Conservation (phyloP, 1,140 invertebrate genomes). For the Batillaria attramentaria region DNA sequence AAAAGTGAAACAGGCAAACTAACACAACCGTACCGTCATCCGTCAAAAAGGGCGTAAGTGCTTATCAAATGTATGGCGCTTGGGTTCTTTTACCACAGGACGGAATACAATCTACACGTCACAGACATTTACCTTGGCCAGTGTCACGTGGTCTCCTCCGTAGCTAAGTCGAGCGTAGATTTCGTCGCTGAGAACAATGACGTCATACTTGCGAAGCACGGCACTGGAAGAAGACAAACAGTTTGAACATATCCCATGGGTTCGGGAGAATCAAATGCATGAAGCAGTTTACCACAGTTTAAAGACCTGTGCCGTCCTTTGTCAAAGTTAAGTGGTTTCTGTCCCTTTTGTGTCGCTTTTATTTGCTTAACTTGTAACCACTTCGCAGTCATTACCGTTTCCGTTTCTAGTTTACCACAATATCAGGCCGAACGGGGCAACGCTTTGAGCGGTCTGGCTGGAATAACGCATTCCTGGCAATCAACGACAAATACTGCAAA, state of each 20-base stretch:
- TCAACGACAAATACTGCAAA: too few relatives aligned
- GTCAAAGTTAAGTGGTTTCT: too few relatives aligned
- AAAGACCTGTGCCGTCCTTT: too few relatives aligned
- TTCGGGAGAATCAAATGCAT: neutral
- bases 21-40: too few relatives aligned
- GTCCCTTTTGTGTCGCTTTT: too few relatives aligned
- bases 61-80: too few relatives aligned
- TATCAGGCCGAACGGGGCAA: neutral
- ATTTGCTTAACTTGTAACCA: too few relatives aligned
- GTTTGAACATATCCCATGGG: neutral
- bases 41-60: neutral
- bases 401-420: too few relatives aligned
- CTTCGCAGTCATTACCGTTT: too few relatives aligned
- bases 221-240: conserved; percentile 43
- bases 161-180: conserved; percentile 67
- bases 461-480: neutral
- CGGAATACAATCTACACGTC: too few relatives aligned
- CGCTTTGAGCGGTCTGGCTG: neutral
- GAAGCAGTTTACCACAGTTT: neutral
- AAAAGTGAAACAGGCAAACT: too few relatives aligned
- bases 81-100: too few relatives aligned
- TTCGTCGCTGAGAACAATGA: conserved; percentile 69
- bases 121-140: conserved; percentile 60
- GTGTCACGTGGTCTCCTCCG: conserved; percentile 51
- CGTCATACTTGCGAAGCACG: conserved; percentile 60